Base-by-base conservation (phyloP, 37 sponge, comb jelly and placozoan species). In the Hexactinellida sp. region DNA sequence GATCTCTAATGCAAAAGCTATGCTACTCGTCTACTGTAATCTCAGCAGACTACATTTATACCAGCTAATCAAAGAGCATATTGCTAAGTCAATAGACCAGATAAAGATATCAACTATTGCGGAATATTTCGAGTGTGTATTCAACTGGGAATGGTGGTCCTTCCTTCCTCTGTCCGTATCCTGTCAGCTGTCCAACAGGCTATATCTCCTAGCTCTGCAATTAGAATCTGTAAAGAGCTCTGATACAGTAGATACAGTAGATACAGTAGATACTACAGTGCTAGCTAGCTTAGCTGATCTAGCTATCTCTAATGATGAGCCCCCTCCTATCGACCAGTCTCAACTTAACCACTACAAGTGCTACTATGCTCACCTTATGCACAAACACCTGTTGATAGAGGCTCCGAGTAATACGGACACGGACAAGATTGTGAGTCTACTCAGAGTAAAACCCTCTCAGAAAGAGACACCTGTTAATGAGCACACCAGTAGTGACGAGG, bases 81-180 rank as follows among this genome's bases (percentile, higher is more conserved):
- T 63, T 63, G 3, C 32, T 23, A 63, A 63, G 76, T 10, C 76
- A 63, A 25, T 63, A 23, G 76, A 63, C 34, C 5, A 3, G 3
- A 10, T 63, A 21, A 23, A 25, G 76, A 25, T 63, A 7, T 7
- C 21, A n/a, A 63, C 76, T 21, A n/a, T n/a, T 21, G 28, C 30
- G 3, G 19, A 63, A 28, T 63, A 63, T n/a, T 28, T 63, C 13
- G 76, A 63, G 32, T 63, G 76, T n/a, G 13, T 63, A 21, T 63
- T 7, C 34, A 10, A 63, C 13, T 63, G 76, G 76, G 76, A 63
- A 28, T 63, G 25, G 76, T 63, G 76, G 76, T 32, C 76, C 25
- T 63, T 63, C 76, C 76, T 63, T 25, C 76, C 76, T 21, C 76
- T 63, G 76, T 63, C 76, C 5, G 76, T 63, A 10, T 63, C 76